Evolutionary conservation across 2,113 vertebrate genomes (phyloP).

Genomic region (Otolemur garnettii): DNA sequence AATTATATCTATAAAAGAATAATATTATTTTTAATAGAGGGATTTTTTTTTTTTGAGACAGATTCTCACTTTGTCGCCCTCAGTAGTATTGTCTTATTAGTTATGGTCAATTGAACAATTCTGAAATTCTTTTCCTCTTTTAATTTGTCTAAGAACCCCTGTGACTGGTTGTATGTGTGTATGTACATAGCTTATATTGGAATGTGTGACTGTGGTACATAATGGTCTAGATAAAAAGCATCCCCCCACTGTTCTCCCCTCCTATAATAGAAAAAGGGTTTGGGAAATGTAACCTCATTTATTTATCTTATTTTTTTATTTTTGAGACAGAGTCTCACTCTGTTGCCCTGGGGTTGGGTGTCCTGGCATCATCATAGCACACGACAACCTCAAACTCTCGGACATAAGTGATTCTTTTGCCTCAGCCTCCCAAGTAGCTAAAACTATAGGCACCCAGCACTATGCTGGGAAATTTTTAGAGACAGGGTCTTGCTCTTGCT

Average conservation of each 20-base stretch:
- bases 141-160: constrained; percentile 23
- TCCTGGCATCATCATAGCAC: no score
- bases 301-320: neutral
- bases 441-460: no score
- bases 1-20: constrained; percentile 8
- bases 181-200: neutral
- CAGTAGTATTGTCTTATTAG: constrained; percentile 49
- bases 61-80: no score
- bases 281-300: neutral
- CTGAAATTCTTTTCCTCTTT: constrained; percentile 53
- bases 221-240: neutral
- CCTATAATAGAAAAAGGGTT: neutral
- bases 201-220: neutral
- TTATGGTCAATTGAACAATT: constrained; percentile 53
- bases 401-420: no score
- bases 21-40: constrained; percentile 28
- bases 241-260: neutral
- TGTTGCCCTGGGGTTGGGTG: no score
- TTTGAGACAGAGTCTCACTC: no score
- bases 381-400: no score
- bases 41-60: no score
- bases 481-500: no score
- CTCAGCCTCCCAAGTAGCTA: no score
- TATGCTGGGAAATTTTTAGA: no score
- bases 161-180: neutral